Base-by-base conservation (phyloP, 2,113 vertebrate genomes). In the Leptobrachium leishanense region DNA sequence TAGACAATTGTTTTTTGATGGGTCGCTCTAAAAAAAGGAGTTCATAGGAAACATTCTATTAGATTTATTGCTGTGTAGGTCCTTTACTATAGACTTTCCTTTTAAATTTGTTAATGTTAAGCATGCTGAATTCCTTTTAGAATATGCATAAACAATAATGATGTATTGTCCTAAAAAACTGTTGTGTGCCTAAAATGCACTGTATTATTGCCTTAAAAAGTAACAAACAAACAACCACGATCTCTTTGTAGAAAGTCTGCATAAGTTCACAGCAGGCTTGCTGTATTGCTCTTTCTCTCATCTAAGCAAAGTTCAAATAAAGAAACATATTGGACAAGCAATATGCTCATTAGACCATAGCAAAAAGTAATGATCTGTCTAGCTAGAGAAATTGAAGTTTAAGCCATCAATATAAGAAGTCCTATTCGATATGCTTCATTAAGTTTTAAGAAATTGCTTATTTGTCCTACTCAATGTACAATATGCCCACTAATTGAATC, bases 401-500 rank as follows among this genome's bases (percentile, higher is more conserved):
- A 71, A 77, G 44, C 43, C 68, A 77, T 63, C 76, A 77, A 66
- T 77, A 63, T 77, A 77, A 44, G 54, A 67, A 62, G 76, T n/a
- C 67, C 76, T 71, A 77, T 77, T 77, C 70, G 67, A 66, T n/a
- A 50, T 77, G 68, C 76, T 67, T 70, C 76, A 77, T 77, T 70
- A 77, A 70, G 68, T 46, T 70, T 31, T 70, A 77, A 77, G 68
- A 77, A 77, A 77, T 77, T 77, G 67, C 67, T 71, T 67, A 70
- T 77, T 77, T 77, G 76, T 77, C 70, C 54, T 69, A 77, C 68
- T 77, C 68, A 77, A 77, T 77, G 76, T 77, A 77, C 76, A 77
- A 77, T 65, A 72, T 71, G 39, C 59, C 42, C 43, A 70, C 67
- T 77, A 77, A 77, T 62, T n/a, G 76, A 79, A 72, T 55, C 2